A percentile compares a stretch with the other conserved stretches of the same genome.
phyloP scores from a whole-genome alignment of 2,797 vertebrate species.

The Pseudomugil tenellus region DNA sequence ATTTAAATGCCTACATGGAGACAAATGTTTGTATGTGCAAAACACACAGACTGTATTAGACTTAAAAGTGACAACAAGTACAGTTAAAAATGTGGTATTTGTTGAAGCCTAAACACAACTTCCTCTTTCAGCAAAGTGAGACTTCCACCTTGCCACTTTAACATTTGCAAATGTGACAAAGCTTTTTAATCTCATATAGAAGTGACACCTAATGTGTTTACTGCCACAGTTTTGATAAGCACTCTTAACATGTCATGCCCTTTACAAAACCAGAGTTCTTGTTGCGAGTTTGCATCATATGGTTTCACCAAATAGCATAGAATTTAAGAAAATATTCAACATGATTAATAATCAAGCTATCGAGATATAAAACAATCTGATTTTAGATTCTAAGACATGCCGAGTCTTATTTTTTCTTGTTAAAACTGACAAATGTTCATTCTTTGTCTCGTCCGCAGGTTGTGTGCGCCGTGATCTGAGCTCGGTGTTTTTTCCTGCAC shows the following conservation, averaged over 20 bases:
- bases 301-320: conserved; percentile 10
- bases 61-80: not conserved
- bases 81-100: conserved; percentile 5
- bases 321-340: not conserved
- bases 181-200: conserved; percentile 6
- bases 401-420: no score
- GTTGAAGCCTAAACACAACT: conserved; percentile 14
- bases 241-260: conserved; percentile 1
- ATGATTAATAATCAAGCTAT: not conserved
- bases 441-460: conserved; percentile 52
- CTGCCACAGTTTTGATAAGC: not conserved
- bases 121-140: conserved; percentile 40
- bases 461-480: conserved; percentile 40
- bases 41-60: not conserved
- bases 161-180: not conserved
- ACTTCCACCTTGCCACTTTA: not conserved
- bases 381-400: not conserved
- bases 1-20: no score
- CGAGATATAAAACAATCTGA: not conserved
- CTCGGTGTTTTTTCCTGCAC: conserved; percentile 19
- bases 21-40: not conserved
- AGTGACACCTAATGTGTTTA: not conserved
- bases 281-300: not conserved
- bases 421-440: not conserved
- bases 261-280: not conserved